phyloP scores from a whole-genome alignment of 35 echinoderm and acorn worm genomes.

The Apostichopus californicus region DNA sequence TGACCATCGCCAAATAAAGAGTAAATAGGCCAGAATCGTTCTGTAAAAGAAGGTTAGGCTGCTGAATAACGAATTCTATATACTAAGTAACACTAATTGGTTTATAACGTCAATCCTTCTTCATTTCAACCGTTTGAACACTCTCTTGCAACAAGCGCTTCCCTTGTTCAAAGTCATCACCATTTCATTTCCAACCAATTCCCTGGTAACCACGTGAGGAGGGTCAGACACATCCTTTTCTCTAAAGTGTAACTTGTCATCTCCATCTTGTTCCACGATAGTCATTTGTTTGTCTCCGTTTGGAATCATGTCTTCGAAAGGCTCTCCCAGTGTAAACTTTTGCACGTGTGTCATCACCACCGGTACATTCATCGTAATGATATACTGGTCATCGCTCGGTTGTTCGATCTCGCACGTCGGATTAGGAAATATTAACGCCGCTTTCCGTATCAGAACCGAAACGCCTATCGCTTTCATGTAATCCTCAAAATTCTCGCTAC shows the following conservation, averaged over 20 bases:
- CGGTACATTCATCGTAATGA: slow-evolving; percentile 97
- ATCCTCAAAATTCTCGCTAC: slow-evolving; percentile 96
- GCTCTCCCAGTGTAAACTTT: slow-evolving; percentile 77
- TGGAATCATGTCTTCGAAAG: slow-evolving; percentile 94
- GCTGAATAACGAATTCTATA: no score
- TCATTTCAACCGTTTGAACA: slow-evolving; percentile 62
- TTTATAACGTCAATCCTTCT: background rate
- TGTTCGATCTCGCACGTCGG: slow-evolving; percentile 81
- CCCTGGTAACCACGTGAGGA: slow-evolving; percentile 82
- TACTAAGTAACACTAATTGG: no score
- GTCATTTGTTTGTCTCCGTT: slow-evolving; percentile 82
- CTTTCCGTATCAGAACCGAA: slow-evolving; percentile 73
- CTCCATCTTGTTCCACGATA: slow-evolving; percentile 71
- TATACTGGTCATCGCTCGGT: slow-evolving; percentile 63
- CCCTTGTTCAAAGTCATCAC: slow-evolving; percentile 84
- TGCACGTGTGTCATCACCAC: slow-evolving; percentile 90
- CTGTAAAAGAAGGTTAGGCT: no score
- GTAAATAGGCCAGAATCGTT: no score
- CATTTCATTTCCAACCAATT: slow-evolving; percentile 84
- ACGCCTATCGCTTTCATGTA: slow-evolving; percentile 94
- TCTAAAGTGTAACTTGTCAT: slow-evolving; percentile 70
- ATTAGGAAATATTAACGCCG: slow-evolving; percentile 73
- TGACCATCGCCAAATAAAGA: no score
- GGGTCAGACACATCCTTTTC: slow-evolving; percentile 67
- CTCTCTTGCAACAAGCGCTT: slow-evolving; percentile 67